Conservation (phyloP, 2,888 invertebrate genomes). For the Acanthosepion esculentum region DNA sequence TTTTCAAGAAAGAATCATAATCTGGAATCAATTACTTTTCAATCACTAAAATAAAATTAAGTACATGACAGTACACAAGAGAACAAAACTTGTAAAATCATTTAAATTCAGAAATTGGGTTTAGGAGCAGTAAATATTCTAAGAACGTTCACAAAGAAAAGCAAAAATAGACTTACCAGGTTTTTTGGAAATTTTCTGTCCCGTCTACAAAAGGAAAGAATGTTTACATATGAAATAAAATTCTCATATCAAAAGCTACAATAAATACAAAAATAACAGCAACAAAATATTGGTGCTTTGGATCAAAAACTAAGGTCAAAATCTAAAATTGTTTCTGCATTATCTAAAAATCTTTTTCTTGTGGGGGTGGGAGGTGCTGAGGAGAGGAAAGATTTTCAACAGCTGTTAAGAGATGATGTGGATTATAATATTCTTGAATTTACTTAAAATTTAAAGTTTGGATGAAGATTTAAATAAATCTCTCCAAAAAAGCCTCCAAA, state of each 20-base stretch:
- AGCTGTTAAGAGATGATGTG: not conserved
- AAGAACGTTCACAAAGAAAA: not conserved
- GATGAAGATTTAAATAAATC: not conserved
- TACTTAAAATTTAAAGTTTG: not conserved
- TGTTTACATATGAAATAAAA: slow-evolving; percentile 23
- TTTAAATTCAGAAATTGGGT: not conserved
- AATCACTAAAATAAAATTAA: too few relatives aligned
- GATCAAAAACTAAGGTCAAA: not conserved
- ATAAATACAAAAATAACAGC: not conserved
- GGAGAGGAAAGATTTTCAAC: too few relatives aligned
- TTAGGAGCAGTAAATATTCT: not conserved
- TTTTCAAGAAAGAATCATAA: too few relatives aligned
- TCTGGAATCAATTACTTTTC: too few relatives aligned
- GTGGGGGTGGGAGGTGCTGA: too few relatives aligned
- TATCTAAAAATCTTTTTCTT: too few relatives aligned
- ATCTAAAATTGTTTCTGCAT: too few relatives aligned
- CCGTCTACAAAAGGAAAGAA: not conserved
- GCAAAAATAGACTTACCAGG: not conserved
- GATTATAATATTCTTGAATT: too few relatives aligned
- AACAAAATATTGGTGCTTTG: not conserved
- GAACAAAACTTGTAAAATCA: not conserved
- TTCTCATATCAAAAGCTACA: not conserved
- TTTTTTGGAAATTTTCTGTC: slow-evolving; percentile 36
- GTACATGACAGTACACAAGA: too few relatives aligned
- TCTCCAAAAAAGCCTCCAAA: not conserved